Percentiles rank a stretch among this genome's conserved stretches.
phyloP scores from a whole-genome alignment of 1,140 invertebrate genomes.

The Melanaphis sacchari region DNA sequence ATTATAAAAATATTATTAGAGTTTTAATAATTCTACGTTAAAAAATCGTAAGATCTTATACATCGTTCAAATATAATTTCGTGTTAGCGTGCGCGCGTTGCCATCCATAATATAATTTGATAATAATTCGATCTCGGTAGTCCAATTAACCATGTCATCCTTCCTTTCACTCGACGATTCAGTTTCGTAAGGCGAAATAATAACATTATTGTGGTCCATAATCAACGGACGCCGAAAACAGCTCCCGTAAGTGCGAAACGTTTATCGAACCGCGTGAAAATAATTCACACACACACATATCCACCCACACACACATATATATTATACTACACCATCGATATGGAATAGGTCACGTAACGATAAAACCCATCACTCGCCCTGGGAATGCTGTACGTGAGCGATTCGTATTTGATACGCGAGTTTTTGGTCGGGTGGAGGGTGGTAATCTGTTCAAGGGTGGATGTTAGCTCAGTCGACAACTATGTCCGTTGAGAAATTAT shows the following conservation, averaged over 20 bases:
- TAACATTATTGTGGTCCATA: not conserved
- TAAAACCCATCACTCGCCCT: constrained; percentile 2
- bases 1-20: too few relatives aligned
- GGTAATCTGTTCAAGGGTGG: too few relatives aligned
- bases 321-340: not conserved
- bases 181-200: not conserved
- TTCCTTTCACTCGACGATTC: not conserved
- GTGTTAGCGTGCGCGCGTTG: not conserved
- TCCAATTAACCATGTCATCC: not conserved
- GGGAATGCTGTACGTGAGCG: not conserved
- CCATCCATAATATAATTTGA: not conserved
- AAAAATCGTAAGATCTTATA: not conserved
- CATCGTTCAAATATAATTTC: not conserved
- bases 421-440: not conserved
- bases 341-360: not conserved
- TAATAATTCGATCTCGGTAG: not conserved
- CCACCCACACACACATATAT: not conserved
- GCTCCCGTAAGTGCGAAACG: not conserved
- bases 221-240: not conserved
- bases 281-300: not conserved
- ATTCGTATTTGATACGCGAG: constrained; percentile 5
- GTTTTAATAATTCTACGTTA: too few relatives aligned
- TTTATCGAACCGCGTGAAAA: not conserved
- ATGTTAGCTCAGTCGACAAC: not conserved
- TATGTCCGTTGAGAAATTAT: not conserved